Percentiles rank a stretch among this genome's conserved stretches.
Conservation (phyloP, 2,797 vertebrate genomes). For the Sternarchorhynchus goeldii region DNA sequence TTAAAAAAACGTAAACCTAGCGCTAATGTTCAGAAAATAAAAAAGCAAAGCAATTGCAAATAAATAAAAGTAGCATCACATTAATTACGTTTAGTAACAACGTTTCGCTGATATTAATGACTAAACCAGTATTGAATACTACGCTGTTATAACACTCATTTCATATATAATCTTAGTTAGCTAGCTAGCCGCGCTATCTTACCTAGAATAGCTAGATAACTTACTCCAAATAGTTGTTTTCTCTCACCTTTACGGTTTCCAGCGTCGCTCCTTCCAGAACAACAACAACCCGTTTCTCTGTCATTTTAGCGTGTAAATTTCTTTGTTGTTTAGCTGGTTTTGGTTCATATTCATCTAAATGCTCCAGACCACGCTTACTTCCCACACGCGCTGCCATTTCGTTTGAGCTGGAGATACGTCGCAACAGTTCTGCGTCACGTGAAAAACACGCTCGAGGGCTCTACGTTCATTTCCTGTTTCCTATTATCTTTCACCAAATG, state of each 20-base stretch:
- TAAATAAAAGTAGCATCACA: no score
- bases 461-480: not conserved
- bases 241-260: slow-evolving; percentile 89
- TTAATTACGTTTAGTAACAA: no score
- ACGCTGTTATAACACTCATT: no score
- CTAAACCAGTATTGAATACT: no score
- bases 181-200: no score
- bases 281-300: slow-evolving; percentile 83
- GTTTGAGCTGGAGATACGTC: slow-evolving; percentile 11
- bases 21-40: no score
- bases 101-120: no score
- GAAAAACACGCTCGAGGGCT: not conserved
- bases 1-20: no score
- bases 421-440: slow-evolving; percentile 41
- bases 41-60: no score
- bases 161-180: no score
- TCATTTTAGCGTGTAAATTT: slow-evolving; percentile 74
- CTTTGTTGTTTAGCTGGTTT: slow-evolving; percentile 74
- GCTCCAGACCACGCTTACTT: slow-evolving; percentile 79
- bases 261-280: slow-evolving; percentile 90
- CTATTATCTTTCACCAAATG: not conserved
- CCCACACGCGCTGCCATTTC: slow-evolving; percentile 67
- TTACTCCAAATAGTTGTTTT: no score
- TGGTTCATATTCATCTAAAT: slow-evolving; percentile 80
- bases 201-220: no score